Evolutionary conservation across 92 coral and sea anemone species (phyloP), one percentile per base, ranked within the genome.

Genomic region (Parazoanthus swiftii): DNA sequence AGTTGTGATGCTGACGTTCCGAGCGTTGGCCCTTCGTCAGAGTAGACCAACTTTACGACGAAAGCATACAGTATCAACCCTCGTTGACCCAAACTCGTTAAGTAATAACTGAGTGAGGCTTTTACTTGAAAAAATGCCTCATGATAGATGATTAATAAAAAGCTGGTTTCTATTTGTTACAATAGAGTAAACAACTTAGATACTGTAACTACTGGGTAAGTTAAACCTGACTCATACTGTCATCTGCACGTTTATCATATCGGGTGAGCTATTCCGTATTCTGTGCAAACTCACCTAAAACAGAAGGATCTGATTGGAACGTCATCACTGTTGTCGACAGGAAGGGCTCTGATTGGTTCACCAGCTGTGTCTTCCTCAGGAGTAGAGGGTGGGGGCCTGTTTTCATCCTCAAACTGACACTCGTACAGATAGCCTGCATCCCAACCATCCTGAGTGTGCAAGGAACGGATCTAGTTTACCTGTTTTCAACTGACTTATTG

Each of bases 371-470:
- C 96, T 56, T 93, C 98, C 74, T 88, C 93, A 23, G 91, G 93
- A 13, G 88, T 76, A 6, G 90, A 71, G 6, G 94, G 89, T 6
- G 87, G 59, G 14, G 96, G 91, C 83, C 91, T 90, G 29, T 86
- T 88, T 37, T 88, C 92, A 8, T 90, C 88, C 67, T 94, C 91
- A 86, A 97, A 97, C 88, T 94, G 98, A 81, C 99, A 97, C 85
- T 97, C 93, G 84, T 97, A 97, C 59, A 97, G 86, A 63, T 97
- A 97, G 1, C 99, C 99, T 5, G 99, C 99, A 92, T 97, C 99
- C 99, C 99, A 97, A 4, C 99, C 99, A 82, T 92, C 99, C 98
- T 96, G 33, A 29, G 88, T 36, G 36, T 65, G 9, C 23, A 75
- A 54, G 66, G 29, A 35, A 18, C 37, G 26, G 23, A 56, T 39